Base-by-base conservation (phyloP, 1,140 invertebrate species). In the Cylas formicarius region DNA sequence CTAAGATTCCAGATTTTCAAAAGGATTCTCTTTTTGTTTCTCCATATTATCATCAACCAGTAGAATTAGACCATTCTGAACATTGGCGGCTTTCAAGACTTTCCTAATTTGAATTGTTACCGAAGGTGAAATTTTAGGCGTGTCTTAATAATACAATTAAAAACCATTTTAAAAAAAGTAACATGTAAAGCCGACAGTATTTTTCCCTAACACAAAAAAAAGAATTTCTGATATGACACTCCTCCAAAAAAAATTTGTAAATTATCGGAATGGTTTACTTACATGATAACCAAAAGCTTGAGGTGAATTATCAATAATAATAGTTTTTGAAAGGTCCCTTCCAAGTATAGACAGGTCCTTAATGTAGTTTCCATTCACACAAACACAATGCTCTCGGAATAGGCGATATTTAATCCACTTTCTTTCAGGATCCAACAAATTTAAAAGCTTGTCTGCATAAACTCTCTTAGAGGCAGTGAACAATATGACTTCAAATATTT, bases 401-500 rank as follows among this genome's bases (percentile, higher is more conserved):
- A 97, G 68, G 36, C 93, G 73, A 58, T 80, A 94, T 70, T 91
- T 94, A 44, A 96, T 95, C 68, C 89, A 82, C 52, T 83, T 82
- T 31, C 91, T 72, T 7, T 85, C 76, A 0, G 93, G 91, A 71
- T 97, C 93, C 10, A 97, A 69, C 9, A 97, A 68, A 72, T 97
- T 93, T 58, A 96, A 75, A 19, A 97, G 73, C 62, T 95, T 90
- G 66, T 97, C 90, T 0, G 93, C 93, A 63, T 97, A 97, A 16
- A 96, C 88, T 41, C 91, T 77, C 68, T 97, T 97, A 51, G 87
- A 92, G 8, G 94, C 94, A 1, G 94, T 97, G 68, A 97, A 97
- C 11, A 97, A 68, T 39, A 97, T 95, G 4, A 97, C 91, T 70
- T 97, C 94, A 70, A 91, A 97, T 24, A 89, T 62, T 10, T 85